Evolutionary conservation across 1,140 invertebrate genomes (phyloP).

Genomic region (Sminthurides bifidus): DNA sequence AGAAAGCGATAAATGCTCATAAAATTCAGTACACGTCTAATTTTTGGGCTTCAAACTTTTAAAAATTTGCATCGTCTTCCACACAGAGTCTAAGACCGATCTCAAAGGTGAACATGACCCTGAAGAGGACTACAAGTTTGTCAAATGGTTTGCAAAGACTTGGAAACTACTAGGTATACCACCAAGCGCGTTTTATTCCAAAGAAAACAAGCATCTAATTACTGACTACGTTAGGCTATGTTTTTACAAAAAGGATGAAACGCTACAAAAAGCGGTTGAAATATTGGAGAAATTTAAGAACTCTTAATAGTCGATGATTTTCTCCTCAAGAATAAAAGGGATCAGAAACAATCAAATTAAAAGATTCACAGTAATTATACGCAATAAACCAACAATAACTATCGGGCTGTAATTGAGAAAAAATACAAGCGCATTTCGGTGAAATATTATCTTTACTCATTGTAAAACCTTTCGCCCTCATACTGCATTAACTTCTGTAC

Average conservation of each 20-base stretch:
- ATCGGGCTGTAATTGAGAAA: no score
- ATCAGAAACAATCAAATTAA: no score
- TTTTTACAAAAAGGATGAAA: constrained; percentile 42
- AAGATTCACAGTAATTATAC: no score
- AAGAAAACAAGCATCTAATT: constrained; percentile 63
- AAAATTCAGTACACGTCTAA: background rate
- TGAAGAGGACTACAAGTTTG: constrained; percentile 46
- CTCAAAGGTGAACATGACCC: constrained; percentile 34
- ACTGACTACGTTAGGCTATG: constrained; percentile 72
- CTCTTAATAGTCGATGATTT: background rate
- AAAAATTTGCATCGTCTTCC: background rate
- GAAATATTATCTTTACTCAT: no score
- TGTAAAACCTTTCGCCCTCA: no score
- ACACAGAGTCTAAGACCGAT: constrained; percentile 47
- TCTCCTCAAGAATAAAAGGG: no score
- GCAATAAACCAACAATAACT: no score
- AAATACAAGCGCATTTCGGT: no score
- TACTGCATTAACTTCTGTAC: no score
- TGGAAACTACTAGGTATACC: constrained; percentile 88
- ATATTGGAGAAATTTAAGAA: constrained; percentile 5
- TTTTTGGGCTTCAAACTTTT: background rate
- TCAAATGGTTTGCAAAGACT: constrained; percentile 88
- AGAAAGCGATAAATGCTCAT: background rate
- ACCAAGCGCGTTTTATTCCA: constrained; percentile 81
- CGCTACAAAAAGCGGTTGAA: constrained; percentile 7